Base-by-base conservation (phyloP, 2,888 invertebrate genomes). In the Acrobasis repandana region DNA sequence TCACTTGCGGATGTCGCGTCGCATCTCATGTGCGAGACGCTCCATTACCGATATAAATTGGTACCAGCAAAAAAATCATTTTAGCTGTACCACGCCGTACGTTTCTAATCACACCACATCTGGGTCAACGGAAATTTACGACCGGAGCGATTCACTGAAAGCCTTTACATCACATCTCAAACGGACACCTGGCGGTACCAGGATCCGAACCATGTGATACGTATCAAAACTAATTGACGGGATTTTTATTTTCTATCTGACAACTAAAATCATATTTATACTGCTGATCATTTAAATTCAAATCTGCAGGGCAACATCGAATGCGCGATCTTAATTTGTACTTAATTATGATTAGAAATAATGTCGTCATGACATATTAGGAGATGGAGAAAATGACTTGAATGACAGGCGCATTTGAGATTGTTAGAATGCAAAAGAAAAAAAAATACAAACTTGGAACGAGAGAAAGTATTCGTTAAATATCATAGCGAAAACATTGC, bases 61-160 rank as follows among this genome's bases (percentile, higher is more conserved):
- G 86, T 86, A 85, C 74, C 73, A 68, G 83, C 85, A 91, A 92
- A 90, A 91, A 91, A 89, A 86, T 80, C 66, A 89, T 90, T 88
- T 89, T 89, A 85, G 80, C 83, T 80, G 76, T 82, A 80, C 77
- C 77, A 72, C 77, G 78, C 77, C 80, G 76, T 76, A 73, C 83
- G 84, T 92, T 92, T 92, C 92, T 92, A 92, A 90, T 89, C 85
- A 83, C 82, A 87, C 82, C 83, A 86, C 77, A 91, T 87, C 90
- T 88, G 78, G 92, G 92, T 85, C 90, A 91, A 72, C 86, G 92
- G 92, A 91, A 91, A 85, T 85, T 83, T 88, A 87, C 90, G 80
- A 85, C 74, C 83, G 78, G 72, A 77, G 72, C 80, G 80, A 83
- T 83, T 76, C 83, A 80, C 90, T 90, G 90, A 90, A 90, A 91